Percentiles rank a stretch among this genome's conserved stretches.
Conservation (phyloP, 35 echinoderm and acorn worm genomes). For the Ophioderma brevispina region DNA sequence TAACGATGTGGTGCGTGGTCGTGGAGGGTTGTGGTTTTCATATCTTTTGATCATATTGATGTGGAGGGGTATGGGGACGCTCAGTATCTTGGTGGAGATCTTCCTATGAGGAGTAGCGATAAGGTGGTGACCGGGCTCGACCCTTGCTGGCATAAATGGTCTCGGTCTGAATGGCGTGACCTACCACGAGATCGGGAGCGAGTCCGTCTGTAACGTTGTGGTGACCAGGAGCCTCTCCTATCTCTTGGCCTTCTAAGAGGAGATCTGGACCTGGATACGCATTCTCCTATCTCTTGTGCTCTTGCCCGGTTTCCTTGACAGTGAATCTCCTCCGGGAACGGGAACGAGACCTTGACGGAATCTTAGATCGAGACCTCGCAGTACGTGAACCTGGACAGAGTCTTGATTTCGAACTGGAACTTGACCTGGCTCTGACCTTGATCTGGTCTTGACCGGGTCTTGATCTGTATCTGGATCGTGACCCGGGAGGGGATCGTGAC, state of each 20-base stretch:
- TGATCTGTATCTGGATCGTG: conserved; percentile 56
- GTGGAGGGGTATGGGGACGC: background rate
- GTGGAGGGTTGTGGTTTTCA: conserved; percentile 12
- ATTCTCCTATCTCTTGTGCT: conserved; percentile 17
- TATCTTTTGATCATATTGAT: conserved; percentile 39
- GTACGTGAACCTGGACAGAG: conserved; percentile 2
- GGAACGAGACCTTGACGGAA: conserved; percentile 15
- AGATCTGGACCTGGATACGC: conserved; percentile 32
- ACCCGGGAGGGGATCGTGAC: conserved; percentile 46
- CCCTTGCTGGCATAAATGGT: background rate
- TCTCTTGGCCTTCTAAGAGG: conserved; percentile 28
- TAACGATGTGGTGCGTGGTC: background rate
- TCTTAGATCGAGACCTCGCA: conserved; percentile 25
- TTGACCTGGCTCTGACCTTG: conserved; percentile 40
- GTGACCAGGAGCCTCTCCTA: conserved; percentile 25
- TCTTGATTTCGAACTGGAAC: conserved; percentile 24
- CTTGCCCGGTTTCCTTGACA: conserved; percentile 13
- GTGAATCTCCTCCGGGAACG: conserved; percentile 16
- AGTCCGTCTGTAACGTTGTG: conserved; percentile 11
- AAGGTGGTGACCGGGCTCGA: conserved; percentile 2
- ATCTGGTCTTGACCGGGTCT: conserved; percentile 26
- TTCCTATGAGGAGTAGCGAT: background rate
- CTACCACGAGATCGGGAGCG: background rate
- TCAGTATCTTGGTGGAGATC: background rate
- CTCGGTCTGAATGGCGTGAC: conserved; percentile 29